Base-by-base conservation (phyloP, 1,140 invertebrate species). In the Habropoda laboriosa region DNA sequence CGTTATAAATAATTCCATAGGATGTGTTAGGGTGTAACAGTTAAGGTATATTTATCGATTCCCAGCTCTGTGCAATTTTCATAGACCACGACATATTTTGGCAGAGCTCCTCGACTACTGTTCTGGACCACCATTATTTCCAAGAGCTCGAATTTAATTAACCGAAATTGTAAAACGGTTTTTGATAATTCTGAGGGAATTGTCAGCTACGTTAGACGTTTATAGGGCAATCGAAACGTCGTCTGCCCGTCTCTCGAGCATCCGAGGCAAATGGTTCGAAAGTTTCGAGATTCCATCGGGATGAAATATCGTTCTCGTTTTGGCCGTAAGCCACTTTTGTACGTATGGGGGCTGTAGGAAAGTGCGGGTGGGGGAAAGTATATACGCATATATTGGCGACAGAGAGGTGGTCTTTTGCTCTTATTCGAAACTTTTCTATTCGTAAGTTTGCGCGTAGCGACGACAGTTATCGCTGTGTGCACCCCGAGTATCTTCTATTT, bases 401-500 rank as follows among this genome's bases (percentile, higher is more conserved):
- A 35, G 67, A 40, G 38, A n/a, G n/a, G 45, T 8, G 18, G 12
- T 45, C 38, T 18, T 42, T 51, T 40, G 24, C 61, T 75, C 35
- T 75, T 66, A 55, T 55, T n/a, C 72, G 49, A 66, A 55, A 75
- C 35, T 75, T 75, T 75, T 66, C 35, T 66, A 42, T 64, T 40
- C 32, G 72, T 75, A 75, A 75, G 38, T 66, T 64, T 51, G 61
- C 47, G 58, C 58, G 27, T 42, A 35, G 4, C 24, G n/a, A 5
- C n/a, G 58, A 64, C 71, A 53, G 35, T 75, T 64, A 75, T 75
- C 32, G 45, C 32, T 45, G 18, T 45, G 18, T 72, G 21, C 40
- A 21, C n/a, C 24, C 5, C 13, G 18, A 21, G 61, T 24, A 55
- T 57, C 27, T 38, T 70, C 35, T 57, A 71, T 71, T 71, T 71